Base-by-base conservation (phyloP, 1,140 invertebrate genomes). In the Liolophura sinensis region DNA sequence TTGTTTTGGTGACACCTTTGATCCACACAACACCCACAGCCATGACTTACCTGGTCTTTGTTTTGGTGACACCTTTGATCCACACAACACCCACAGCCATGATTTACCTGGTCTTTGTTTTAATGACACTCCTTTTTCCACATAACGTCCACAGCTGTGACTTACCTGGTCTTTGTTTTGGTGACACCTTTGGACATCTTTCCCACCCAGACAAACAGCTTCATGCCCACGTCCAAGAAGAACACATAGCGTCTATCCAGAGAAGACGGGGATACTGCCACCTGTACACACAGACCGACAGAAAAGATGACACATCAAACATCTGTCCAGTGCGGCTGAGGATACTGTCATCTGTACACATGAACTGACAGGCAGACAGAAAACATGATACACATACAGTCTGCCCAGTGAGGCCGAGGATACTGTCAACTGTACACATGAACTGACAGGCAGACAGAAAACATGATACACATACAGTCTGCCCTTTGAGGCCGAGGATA, bases 1-100 rank as follows among this genome's bases (percentile, higher is more conserved):
- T n/a, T n/a, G n/a, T n/a, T n/a, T n/a, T n/a, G n/a, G n/a, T n/a
- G n/a, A n/a, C n/a, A n/a, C n/a, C n/a, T n/a, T n/a, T n/a, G n/a
- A n/a, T n/a, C n/a, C n/a, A n/a, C n/a, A n/a, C n/a, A n/a, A n/a
- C n/a, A 51, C n/a, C 15, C 15, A 51, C 15, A 15, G n/a, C n/a
- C n/a, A n/a, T n/a, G n/a, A 24, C 50, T 71, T 61, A 85, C 86
- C 88, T 89, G 0, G 95, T 91, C 85, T 98, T 98, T 0, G 95
- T 97, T 78, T 94, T 94, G 0, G 98, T 88, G 0, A 96, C 97
- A 76, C 95, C 96, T 84, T 97, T 98, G 0, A n/a, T n/a, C n/a
- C n/a, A n/a, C n/a, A n/a, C n/a, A n/a, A n/a, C n/a, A n/a, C n/a
- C n/a, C n/a, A n/a, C n/a, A n/a, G n/a, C n/a, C n/a, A n/a, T n/a